Base-by-base conservation (phyloP, 2,888 invertebrate genomes). In the Netelia fuscicornis region DNA sequence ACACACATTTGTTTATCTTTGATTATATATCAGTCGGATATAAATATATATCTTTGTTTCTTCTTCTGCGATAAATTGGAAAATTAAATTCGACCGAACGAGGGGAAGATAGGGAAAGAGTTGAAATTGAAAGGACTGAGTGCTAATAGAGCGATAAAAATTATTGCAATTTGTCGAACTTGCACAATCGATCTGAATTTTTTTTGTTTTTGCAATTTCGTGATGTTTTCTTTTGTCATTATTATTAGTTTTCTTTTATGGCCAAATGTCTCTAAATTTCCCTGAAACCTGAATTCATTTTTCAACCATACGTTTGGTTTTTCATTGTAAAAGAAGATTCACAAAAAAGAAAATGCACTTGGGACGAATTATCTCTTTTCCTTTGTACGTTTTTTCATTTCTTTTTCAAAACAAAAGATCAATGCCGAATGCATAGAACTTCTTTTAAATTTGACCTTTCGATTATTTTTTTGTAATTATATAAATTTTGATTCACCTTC, bases 71-170 rank as follows among this genome's bases (percentile, higher is more conserved):
- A 83, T 25, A 84, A 80, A 84, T 72, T 68, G 65, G 42, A 56
- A 64, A 67, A 30, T 0, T 0, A 5, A 30, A 10, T 68, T 86
- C 86, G 84, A 77, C 83, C 60, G 58, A 82, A 64, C 58, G 77
- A 79, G 86, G 68, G 81, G 76, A 77, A 70, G 42, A 30, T 13
- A 44, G 67, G 60, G 37, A 54, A 48, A 30, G 48, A 77, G 65
- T 17, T 84, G 67, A 48, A 72, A 81, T 67, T 81, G 8, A 68
- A 77, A 77, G 52, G 62, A 77, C 70, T 8, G 60, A 81, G 84
- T 84, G 80, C 79, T 80, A 76, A 79, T 84, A 65, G 54, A 58
- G 52, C 70, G 79, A 74, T 79, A 48, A 30, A 67, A 62, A 52
- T 62, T 52, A 54, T 62, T 44, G 30, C 23, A 58, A 56, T 68